Percentiles rank a stretch among this genome's conserved stretches.
Evolutionary conservation across 2,797 vertebrate species (phyloP).

Genomic region (Pantherophis alleghaniensis): DNA sequence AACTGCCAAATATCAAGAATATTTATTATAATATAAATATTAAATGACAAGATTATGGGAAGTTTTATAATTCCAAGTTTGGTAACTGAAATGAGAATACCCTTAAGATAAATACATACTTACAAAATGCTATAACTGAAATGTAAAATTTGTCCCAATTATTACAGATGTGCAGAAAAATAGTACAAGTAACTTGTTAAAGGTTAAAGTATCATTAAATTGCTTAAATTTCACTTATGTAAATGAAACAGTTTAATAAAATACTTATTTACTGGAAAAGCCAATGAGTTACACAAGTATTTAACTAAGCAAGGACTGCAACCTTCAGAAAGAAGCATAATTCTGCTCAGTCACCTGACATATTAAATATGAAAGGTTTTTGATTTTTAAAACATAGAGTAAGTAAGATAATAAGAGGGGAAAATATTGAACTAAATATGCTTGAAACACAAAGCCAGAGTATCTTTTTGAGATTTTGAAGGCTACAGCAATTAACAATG

Average conservation of each 20-base stretch:
- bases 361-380: background rate
- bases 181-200: background rate
- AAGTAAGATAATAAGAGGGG: background rate
- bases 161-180: background rate
- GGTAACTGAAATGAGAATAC: background rate
- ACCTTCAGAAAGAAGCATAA: background rate
- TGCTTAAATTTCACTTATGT: background rate
- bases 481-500: background rate
- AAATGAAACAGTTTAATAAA: background rate
- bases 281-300: background rate
- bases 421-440: background rate
- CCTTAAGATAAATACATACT: background rate
- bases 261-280: background rate
- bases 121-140: background rate
- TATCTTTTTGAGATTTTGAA: background rate
- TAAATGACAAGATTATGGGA: background rate
- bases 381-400: background rate
- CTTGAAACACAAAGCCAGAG: background rate
- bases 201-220: background rate
- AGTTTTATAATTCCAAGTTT: background rate
- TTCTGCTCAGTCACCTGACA: background rate
- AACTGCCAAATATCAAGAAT: background rate
- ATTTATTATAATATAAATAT: background rate
- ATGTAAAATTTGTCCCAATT: background rate
- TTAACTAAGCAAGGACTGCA: background rate